These are phyloP conservation scores for Maconellicoccus hirsutus DNA, from an alignment of 1,140 invertebrate genomes.

Conservation along the genomic window DNA sequence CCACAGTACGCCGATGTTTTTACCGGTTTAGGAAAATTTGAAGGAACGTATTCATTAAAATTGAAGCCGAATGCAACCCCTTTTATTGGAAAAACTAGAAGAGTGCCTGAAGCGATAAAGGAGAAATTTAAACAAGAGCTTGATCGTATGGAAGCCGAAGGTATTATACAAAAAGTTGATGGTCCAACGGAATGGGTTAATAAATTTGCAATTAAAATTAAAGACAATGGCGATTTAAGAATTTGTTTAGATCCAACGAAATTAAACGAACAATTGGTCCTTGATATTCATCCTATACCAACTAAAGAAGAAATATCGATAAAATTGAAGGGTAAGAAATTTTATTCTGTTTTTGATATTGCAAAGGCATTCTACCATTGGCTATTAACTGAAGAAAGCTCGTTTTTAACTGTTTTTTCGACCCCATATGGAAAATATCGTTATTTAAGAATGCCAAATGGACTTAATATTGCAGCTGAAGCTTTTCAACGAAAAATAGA, in stretches of 20 bases:
- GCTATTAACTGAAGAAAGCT: slow-evolving; percentile 16
- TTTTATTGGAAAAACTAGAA: slow-evolving; percentile 26
- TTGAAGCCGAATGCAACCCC: slow-evolving; percentile 27
- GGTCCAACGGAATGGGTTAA: slow-evolving; percentile 32
- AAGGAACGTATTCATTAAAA: slow-evolving; percentile 23
- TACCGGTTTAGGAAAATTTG: slow-evolving; percentile 27
- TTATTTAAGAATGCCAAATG: slow-evolving; percentile 30
- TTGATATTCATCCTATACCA: slow-evolving; percentile 26
- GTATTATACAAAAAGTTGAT: slow-evolving; percentile 26
- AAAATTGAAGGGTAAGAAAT: slow-evolving; percentile 26
- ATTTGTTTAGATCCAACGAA: slow-evolving; percentile 35
- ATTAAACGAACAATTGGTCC: slow-evolving; percentile 26
- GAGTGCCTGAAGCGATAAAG: slow-evolving; percentile 28
- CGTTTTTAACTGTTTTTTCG: slow-evolving; percentile 6
- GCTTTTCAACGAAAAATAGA: background rate
- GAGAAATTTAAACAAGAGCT: slow-evolving; percentile 28
- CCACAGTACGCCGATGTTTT: slow-evolving; percentile 26
- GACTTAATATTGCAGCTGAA: background rate
- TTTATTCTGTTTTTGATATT: slow-evolving; percentile 27
- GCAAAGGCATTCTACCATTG: slow-evolving; percentile 30
- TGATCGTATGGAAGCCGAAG: slow-evolving; percentile 27
- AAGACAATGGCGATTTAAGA: slow-evolving; percentile 33
- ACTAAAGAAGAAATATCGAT: slow-evolving; percentile 26
- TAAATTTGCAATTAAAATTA: slow-evolving; percentile 34
- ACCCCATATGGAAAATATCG: slow-evolving; percentile 12